Evolutionary conservation across 2,888 invertebrate genomes (phyloP), one percentile per base, ranked within the genome.

Genomic region (Eilema sororculum): DNA sequence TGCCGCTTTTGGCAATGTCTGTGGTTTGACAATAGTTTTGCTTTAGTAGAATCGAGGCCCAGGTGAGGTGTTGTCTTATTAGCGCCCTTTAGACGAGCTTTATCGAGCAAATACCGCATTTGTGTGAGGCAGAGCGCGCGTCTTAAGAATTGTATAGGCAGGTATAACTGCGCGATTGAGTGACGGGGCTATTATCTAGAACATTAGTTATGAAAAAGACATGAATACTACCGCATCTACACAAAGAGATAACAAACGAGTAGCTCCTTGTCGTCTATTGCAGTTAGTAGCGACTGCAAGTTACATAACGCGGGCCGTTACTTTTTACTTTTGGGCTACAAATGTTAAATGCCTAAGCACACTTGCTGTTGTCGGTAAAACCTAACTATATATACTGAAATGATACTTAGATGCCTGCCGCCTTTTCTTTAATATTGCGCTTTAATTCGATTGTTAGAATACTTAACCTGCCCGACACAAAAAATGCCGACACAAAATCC

Each of bases 231-330:
- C 67, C 68, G 0, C 0, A 68, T 75, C 77, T 46, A 66, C 41
- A 8, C 12, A 30, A 25, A 63, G 12, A 68, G 71, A 79, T 78
- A 69, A 61, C 37, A 65, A 12, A 22, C 89, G 88, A 81, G 63
- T 83, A 81, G 65, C 74, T 90, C 81, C 60, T 3, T 6, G 80
- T 3, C 33, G 80, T 80, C 86, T 88, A 87, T 88, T 84, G 89
- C 87, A 90, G 87, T 87, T 84, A 85, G 78, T 73, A 71, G 41
- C 77, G 77, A 80, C 78, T 83, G 83, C 83, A 86, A 87, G 87
- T 89, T 88, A 86, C 87, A 84, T 88, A 90, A 90, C 87, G 82
- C 71, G 74, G 69, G 81, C 84, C 86, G 87, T 90, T 90, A 88
- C 87, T 89, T 89, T 89, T 89, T 89, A 82, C 80, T 77, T 82